Evolutionary conservation across 2,797 vertebrate genomes (phyloP), one percentile per base, ranked within the genome.

Genomic region (Hephaestus fuliginosus): DNA sequence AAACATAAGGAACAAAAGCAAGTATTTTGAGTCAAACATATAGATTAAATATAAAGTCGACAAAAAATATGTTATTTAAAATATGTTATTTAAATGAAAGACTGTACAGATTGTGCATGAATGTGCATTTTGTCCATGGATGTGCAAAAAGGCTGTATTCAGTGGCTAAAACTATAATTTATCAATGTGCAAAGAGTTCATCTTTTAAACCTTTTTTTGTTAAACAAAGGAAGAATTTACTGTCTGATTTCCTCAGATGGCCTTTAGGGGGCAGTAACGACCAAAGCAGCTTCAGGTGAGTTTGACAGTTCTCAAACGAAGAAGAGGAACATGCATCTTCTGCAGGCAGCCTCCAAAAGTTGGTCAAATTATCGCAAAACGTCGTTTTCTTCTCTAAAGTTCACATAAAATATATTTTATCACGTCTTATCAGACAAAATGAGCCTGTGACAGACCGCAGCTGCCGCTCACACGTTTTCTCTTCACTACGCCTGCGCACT

Each of bases 401-500:
- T 13, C 17, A 39, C 33, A 20, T 2, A 30, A 8, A 0, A 30
- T 0, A 20, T 9, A 13, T 36, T 0, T 28, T 0, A 3, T 3
- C 33, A 3, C 11, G 2, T 20, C 2, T 4, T 1, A 2, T 11
- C 1, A 71, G 18, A 1, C 2, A 5, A 43, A 5, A 28, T 0
- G 5, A 3, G 10, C 1, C 17, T 6, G 5, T 1, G 1, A 58
- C 0, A 30, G 4, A 44, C 4, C 20, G 49, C 28, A 1, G 12
- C 22, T 0, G 3, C 56, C 12, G 18, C 25, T 1, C 1, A 43
- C 46, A 25, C 15, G 25, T 33, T 7, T 4, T 18, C 25, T 30
- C 0, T 13, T 9, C 3, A 49, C 15, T 58, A 52, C 93, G 90
- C 92, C 44, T 94, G 93, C 93, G 93, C 91, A 91, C 39, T 86